Conservation (phyloP, 2,888 invertebrate genomes). For the Horisme vitalbata region DNA sequence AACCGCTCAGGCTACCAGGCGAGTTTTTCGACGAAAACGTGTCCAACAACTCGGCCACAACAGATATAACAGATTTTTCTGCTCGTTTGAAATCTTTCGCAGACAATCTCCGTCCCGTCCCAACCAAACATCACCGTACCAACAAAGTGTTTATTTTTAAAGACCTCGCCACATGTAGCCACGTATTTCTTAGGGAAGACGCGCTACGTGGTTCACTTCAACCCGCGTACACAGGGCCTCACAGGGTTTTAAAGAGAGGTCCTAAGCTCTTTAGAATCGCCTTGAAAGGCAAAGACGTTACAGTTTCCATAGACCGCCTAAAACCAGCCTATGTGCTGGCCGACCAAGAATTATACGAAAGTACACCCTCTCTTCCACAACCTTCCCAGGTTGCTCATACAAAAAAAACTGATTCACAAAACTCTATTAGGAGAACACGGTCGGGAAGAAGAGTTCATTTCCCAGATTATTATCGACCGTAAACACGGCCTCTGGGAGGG, state of each 20-base stretch:
- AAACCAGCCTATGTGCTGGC: slow-evolving; percentile 11
- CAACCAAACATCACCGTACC: slow-evolving; percentile 29
- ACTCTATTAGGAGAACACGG: background rate
- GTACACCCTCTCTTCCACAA: background rate
- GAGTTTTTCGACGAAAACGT: slow-evolving; percentile 10
- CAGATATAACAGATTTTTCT: slow-evolving; percentile 22
- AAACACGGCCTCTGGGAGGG: slow-evolving; percentile 2
- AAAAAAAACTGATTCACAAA: background rate
- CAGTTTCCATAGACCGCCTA: slow-evolving; percentile 4
- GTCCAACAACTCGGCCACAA: background rate
- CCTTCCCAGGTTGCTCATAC: background rate
- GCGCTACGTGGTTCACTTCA: slow-evolving; percentile 30
- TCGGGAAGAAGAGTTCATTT: background rate
- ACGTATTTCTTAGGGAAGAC: slow-evolving; percentile 39
- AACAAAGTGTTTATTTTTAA: slow-evolving; percentile 34
- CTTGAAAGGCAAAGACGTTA: background rate
- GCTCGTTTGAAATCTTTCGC: slow-evolving; percentile 28
- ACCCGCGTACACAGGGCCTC: slow-evolving; percentile 39
- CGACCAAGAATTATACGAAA: no score
- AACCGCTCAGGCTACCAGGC: slow-evolving; percentile 13
- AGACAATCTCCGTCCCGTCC: slow-evolving; percentile 21
- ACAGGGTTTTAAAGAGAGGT: background rate
- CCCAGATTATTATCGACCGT: slow-evolving; percentile 1
- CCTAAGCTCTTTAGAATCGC: background rate
- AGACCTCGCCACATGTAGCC: slow-evolving; percentile 27